Percentiles rank a stretch among this genome's conserved stretches.
phyloP scores from a whole-genome alignment of 2,888 invertebrate species.

The Congeria kusceri region DNA sequence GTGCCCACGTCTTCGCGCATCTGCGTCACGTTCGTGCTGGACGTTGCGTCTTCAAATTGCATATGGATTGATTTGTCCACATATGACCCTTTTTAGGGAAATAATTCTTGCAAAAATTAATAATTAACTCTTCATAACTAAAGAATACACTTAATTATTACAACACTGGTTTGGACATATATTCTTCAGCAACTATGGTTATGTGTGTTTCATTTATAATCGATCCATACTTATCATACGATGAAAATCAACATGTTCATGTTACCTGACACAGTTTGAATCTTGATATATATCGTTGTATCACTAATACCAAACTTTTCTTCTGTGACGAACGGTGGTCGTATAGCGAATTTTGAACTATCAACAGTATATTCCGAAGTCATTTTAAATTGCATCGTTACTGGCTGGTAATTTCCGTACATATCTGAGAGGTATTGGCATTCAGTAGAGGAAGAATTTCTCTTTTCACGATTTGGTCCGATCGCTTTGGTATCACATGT shows the following conservation, averaged over 20 bases:
- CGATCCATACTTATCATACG: no score
- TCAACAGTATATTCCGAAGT: conserved; percentile 6
- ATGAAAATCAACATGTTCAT: not conserved
- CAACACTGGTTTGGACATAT: no score
- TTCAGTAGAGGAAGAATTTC: not conserved
- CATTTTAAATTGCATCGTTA: not conserved
- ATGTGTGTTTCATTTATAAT: no score
- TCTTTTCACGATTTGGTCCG: conserved; percentile 10
- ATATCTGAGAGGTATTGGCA: conserved; percentile 27
- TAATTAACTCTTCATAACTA: no score
- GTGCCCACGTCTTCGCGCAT: not conserved
- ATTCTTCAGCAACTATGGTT: no score
- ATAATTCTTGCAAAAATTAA: no score
- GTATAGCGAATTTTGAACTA: not conserved
- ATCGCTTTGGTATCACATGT: conserved; percentile 2
- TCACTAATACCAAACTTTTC: conserved; percentile 2
- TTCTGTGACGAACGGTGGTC: not conserved
- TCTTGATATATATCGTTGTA: not conserved
- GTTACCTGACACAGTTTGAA: not conserved
- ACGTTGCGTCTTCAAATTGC: not conserved
- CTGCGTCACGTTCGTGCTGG: not conserved
- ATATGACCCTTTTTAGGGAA: no score
- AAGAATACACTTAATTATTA: no score
- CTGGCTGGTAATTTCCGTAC: conserved; percentile 36
- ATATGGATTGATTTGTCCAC: not conserved